Conservation (phyloP, 2,888 invertebrate genomes). For the Zaprionus obscuricornis region DNA sequence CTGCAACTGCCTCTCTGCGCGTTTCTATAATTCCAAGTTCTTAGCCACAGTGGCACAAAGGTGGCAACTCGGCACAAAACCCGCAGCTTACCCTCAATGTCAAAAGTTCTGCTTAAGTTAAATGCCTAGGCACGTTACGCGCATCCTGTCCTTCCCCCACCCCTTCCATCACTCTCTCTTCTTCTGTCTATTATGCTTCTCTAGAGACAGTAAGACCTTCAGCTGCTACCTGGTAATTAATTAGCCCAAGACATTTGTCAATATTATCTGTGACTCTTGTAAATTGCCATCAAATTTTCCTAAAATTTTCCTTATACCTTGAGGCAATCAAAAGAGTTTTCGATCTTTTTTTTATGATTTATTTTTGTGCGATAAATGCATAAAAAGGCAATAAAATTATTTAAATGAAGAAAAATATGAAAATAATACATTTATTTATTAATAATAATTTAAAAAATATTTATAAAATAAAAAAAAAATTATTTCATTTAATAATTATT, state of each 20-base stretch:
- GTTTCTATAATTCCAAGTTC: no score
- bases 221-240: conserved; percentile 64
- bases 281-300: conserved; percentile 42
- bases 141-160: not conserved
- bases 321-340: conserved; percentile 23
- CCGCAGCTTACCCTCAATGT: conserved; percentile 29
- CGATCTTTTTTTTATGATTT: conserved; percentile 22
- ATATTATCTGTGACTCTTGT: conserved; percentile 56
- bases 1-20: no score
- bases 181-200: no score
- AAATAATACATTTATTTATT: no score
- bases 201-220: conserved; percentile 8
- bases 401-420: no score
- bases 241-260: conserved; percentile 64
- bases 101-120: conserved; percentile 54
- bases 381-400: no score
- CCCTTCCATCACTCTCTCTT: no score
- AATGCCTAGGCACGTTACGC: conserved; percentile 32
- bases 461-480: no score
- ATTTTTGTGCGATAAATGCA: no score
- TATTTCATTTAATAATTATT: no score
- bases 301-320: conserved; percentile 12
- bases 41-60: conserved; percentile 14
- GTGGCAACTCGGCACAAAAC: conserved; percentile 9
- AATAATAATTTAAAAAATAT: no score